Percentiles rank a stretch among this genome's conserved stretches.
Conservation (phyloP, 2,888 invertebrate species). For the Dasypolia templi region DNA sequence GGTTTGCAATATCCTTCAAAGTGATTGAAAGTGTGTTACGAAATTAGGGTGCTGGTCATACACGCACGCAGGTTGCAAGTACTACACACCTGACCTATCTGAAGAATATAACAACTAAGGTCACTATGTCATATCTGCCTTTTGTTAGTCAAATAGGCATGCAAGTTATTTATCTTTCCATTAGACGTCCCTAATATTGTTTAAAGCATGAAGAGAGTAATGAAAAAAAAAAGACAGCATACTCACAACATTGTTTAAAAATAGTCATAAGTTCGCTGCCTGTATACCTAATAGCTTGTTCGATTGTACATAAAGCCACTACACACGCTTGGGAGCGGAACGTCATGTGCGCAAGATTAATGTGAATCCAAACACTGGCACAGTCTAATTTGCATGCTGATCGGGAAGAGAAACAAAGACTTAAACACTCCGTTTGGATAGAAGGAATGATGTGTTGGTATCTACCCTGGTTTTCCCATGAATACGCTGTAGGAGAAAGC, state of each 20-base stretch:
- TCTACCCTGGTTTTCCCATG: not conserved
- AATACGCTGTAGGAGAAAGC: not conserved
- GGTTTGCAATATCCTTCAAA: too few relatives aligned
- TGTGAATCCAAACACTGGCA: slow-evolving; percentile 54
- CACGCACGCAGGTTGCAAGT: too few relatives aligned
- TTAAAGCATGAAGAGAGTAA: too few relatives aligned
- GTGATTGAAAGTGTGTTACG: too few relatives aligned
- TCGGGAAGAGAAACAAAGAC: slow-evolving; percentile 61
- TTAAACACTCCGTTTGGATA: slow-evolving; percentile 23
- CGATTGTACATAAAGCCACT: slow-evolving; percentile 31
- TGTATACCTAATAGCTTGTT: not conserved
- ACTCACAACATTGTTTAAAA: not conserved
- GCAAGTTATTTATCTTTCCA: too few relatives aligned
- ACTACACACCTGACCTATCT: too few relatives aligned
- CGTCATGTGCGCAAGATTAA: slow-evolving; percentile 60
- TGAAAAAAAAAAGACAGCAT: not conserved
- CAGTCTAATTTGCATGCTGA: slow-evolving; percentile 59
- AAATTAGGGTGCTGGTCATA: too few relatives aligned
- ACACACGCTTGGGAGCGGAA: slow-evolving; percentile 16
- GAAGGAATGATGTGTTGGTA: slow-evolving; percentile 17
- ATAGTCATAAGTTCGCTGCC: not conserved
- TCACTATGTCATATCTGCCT: too few relatives aligned
- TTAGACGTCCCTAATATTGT: too few relatives aligned
- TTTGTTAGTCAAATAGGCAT: too few relatives aligned
- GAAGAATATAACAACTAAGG: too few relatives aligned